A percentile compares a stretch with the other conserved stretches of the same genome.
Conservation (phyloP, 2,113 vertebrate genomes). For the Eptatretus burgeri region DNA sequence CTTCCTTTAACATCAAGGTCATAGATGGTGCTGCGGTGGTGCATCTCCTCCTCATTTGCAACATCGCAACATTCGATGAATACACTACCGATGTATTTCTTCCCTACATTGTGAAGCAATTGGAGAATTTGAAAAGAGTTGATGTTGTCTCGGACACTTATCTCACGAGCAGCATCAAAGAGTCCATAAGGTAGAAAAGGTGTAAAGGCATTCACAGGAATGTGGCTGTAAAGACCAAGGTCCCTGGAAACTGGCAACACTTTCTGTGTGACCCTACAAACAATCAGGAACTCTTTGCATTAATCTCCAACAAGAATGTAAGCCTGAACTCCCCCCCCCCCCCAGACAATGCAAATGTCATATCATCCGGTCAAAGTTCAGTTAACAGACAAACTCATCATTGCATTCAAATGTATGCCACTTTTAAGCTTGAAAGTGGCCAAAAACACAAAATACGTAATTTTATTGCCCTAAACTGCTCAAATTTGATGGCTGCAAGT, state of each 20-base stretch:
- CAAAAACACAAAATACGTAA: no score
- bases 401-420: background rate
- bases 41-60: background rate
- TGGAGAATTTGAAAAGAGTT: background rate
- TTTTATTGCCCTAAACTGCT: no score
- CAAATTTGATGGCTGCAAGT: no score
- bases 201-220: background rate
- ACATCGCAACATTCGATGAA: background rate
- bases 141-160: background rate
- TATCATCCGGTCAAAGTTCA: background rate
- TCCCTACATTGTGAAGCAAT: no score
- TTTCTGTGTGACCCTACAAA: background rate
- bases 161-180: background rate
- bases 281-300: background rate
- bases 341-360: background rate
- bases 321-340: background rate
- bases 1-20: background rate
- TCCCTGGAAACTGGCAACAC: background rate
- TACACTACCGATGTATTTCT: background rate
- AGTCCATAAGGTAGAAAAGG: background rate
- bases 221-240: background rate
- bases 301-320: background rate
- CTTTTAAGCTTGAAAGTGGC: no score
- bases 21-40: no score
- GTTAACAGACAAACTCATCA: background rate